Evolutionary conservation across 30 jellyfish, hydroid and myxozoan genomes (phyloP), one percentile per base, ranked within the genome.

Genomic region (Cassiopea andromeda): DNA sequence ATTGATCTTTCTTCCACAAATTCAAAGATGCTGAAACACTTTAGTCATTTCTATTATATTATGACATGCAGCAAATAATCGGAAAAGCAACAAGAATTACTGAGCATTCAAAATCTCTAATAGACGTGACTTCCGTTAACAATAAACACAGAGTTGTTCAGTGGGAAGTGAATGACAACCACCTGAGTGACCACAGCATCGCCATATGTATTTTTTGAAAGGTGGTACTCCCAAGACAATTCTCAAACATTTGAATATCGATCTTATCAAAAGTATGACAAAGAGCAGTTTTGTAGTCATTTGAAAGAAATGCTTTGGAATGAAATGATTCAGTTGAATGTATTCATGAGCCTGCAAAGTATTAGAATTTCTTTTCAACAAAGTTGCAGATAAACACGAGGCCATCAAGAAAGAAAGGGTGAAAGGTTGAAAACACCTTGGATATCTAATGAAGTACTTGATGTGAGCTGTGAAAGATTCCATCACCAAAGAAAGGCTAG

Each of bases 141-240:
- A 86, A 49, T 47, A 76, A 86, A 86, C 90, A 86, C 83, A 73
- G 82, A 73, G 82, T 86, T 64, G 93, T 74, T 75, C 93, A 85
- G 72, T 85, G 78, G 88, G 93, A 74, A 44, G 90, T 85, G 79
- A 47, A 47, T 85, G 89, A 86, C 60, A 59, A 82, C 73, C 89
- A 75, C 89, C 60, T 86, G 93, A 86, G 93, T 75, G 93, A 75
- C 89, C 93, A 86, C 73, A 75, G 89, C 78, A 86, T 86, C 91
- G 72, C 75, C 64, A 80, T 60, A 2, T 84, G 88, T 44, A 78
- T 44, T 78, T 84, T 75, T 64, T 75, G 82, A 74, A 75, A 75
- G 84, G 90, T 73, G 93, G 82, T 49, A 90, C 75, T 12, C 12
- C 12, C 64, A 49, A 84, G 85, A 84, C 85, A 58, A 90, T 82